phyloP scores from a whole-genome alignment of 2,888 invertebrate genomes.

The Erebia ligea region DNA sequence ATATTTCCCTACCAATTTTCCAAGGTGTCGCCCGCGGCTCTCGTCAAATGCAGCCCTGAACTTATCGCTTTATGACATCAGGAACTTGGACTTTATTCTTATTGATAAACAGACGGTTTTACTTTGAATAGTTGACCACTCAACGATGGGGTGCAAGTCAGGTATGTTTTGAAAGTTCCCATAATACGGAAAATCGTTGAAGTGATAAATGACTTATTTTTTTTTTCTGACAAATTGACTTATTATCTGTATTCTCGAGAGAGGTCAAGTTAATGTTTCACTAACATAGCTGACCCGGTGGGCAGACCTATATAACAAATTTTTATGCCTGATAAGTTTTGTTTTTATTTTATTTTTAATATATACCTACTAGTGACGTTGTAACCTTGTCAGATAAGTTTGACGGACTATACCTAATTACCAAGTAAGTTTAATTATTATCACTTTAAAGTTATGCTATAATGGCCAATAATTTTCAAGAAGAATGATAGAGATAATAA shows the following conservation, averaged over 20 bases:
- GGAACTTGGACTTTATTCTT: slow-evolving; percentile 22
- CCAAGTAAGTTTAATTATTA: too few relatives aligned
- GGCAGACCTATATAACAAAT: too few relatives aligned
- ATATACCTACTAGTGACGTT: too few relatives aligned
- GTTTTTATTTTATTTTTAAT: too few relatives aligned
- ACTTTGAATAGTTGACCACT: slow-evolving; percentile 6
- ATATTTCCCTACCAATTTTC: slow-evolving; percentile 83
- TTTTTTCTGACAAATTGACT: slow-evolving; percentile 23
- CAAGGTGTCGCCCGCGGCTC: slow-evolving; percentile 80
- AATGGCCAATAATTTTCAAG: too few relatives aligned
- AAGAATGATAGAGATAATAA: too few relatives aligned
- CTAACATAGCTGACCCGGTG: too few relatives aligned
- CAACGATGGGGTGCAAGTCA: slow-evolving; percentile 28
- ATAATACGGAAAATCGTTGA: slow-evolving; percentile 30
- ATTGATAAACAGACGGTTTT: slow-evolving; percentile 30
- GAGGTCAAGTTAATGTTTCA: too few relatives aligned
- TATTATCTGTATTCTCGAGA: not conserved
- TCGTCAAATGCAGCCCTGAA: slow-evolving; percentile 77
- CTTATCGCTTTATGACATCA: slow-evolving; percentile 32
- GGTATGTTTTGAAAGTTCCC: slow-evolving; percentile 31
- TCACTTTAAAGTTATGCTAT: too few relatives aligned
- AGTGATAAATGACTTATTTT: slow-evolving; percentile 28
- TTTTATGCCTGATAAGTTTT: too few relatives aligned
- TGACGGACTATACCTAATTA: too few relatives aligned
- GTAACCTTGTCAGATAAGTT: too few relatives aligned